These are phyloP conservation scores for Pogonocherus hispidulus DNA, from an alignment of 2,888 invertebrate genomes.

Conservation along the genomic window DNA sequence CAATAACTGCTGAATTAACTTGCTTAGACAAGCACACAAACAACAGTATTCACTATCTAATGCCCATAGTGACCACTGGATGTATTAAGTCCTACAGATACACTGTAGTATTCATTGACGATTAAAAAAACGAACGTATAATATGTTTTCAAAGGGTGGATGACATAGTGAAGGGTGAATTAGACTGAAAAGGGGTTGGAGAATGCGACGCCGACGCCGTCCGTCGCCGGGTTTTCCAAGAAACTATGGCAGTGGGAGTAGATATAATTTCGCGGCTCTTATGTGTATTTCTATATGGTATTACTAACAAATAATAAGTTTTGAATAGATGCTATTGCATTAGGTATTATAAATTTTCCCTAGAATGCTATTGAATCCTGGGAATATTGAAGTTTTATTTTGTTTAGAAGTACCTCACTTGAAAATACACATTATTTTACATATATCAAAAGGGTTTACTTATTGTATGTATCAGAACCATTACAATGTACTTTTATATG, in stretches of 20 bases:
- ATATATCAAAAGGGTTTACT: too few species aligned
- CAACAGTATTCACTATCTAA: constrained; percentile 16
- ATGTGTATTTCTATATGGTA: not conserved
- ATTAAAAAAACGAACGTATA: constrained; percentile 25
- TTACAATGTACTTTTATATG: too few species aligned
- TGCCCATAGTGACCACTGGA: constrained; percentile 14
- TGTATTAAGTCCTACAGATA: constrained; percentile 4
- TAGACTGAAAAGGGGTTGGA: constrained; percentile 32
- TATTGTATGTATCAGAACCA: too few species aligned
- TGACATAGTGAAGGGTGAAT: constrained; percentile 39
- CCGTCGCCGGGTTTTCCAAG: constrained; percentile 28
- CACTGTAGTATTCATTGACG: constrained; percentile 35
- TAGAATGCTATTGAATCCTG: too few species aligned
- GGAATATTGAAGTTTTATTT: too few species aligned
- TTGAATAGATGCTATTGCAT: not conserved
- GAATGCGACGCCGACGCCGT: constrained; percentile 40
- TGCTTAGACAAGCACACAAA: not conserved
- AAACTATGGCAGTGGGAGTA: constrained; percentile 38
- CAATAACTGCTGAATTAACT: not conserved
- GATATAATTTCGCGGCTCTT: not conserved
- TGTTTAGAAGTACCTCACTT: too few species aligned
- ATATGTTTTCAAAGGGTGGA: constrained; percentile 36
- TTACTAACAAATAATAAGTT: not conserved
- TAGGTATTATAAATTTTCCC: not conserved
- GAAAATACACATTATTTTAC: too few species aligned